Evolutionary conservation across 2,113 vertebrate species (phyloP).

Genomic region (Nansenia antarctica): DNA sequence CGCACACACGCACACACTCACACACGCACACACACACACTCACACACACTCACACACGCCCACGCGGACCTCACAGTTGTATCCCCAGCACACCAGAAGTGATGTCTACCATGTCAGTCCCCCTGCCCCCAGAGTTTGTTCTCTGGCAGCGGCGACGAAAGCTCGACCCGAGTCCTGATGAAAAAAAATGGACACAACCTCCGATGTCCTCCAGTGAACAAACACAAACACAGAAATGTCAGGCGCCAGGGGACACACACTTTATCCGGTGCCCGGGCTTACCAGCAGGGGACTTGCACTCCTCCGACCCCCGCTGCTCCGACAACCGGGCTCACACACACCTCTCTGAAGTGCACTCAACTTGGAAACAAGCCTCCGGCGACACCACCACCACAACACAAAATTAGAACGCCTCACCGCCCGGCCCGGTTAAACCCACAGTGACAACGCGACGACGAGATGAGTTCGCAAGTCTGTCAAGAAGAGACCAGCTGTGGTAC

Average conservation of each 20-base stretch:
- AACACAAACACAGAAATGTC: slow-evolving; percentile 5
- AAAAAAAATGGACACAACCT: neutral
- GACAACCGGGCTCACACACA: neutral
- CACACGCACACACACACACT: too few relatives aligned
- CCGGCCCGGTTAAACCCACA: slow-evolving; percentile 25
- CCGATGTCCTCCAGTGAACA: neutral
- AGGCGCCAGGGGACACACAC: neutral
- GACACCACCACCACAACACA: too few relatives aligned
- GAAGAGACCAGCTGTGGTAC: slow-evolving; percentile 62
- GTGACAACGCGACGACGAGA: slow-evolving; percentile 44
- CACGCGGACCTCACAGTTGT: neutral
- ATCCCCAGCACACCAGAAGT: slow-evolving; percentile 3
- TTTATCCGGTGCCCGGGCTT: neutral
- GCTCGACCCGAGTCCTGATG: neutral
- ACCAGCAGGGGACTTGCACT: neutral
- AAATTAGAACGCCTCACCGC: slow-evolving; percentile 21
- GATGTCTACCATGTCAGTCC: neutral
- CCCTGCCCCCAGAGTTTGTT: neutral
- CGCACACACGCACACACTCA: too few relatives aligned
- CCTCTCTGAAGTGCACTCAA: neutral
- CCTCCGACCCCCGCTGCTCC: neutral
- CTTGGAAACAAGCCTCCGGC: neutral
- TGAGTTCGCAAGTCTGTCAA: slow-evolving; percentile 66
- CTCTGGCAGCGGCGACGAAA: neutral
- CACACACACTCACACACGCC: neutral